These are phyloP conservation scores for Protaetia brevitarsis DNA, from an alignment of 1,140 invertebrate species.

Conservation along the genomic window DNA sequence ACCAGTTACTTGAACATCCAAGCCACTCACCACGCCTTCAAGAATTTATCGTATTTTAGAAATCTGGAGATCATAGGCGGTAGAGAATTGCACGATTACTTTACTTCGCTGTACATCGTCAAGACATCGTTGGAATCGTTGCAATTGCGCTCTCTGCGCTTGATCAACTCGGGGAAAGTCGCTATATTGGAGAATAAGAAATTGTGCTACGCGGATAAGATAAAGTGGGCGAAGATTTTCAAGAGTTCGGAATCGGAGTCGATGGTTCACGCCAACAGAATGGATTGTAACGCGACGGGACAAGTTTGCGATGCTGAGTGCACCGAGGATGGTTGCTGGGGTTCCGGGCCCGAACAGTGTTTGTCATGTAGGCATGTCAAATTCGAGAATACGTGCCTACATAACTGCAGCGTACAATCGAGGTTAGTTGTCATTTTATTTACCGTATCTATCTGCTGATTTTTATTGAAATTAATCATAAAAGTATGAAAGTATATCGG, in stretches of 20 bases:
- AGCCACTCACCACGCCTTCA: constrained; percentile 80
- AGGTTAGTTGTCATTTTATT: constrained; percentile 54
- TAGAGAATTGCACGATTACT: constrained; percentile 78
- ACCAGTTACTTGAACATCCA: constrained; percentile 92
- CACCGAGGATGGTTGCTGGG: constrained; percentile 90
- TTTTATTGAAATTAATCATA: not conserved
- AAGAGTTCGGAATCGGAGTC: constrained; percentile 67
- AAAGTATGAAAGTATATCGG: too few species aligned
- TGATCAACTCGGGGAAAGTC: constrained; percentile 83
- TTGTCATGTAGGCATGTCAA: constrained; percentile 82
- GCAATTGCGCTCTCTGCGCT: constrained; percentile 78
- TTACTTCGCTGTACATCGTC: constrained; percentile 85
- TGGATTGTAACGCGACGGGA: constrained; percentile 68
- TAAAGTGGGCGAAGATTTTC: constrained; percentile 81
- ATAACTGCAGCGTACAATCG: constrained; percentile 66
- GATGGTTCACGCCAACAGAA: constrained; percentile 63
- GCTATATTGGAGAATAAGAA: constrained; percentile 86
- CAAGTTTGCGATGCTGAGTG: constrained; percentile 87
- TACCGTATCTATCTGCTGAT: not conserved
- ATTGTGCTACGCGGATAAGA: constrained; percentile 83
- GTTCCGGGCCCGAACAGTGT: constrained; percentile 84
- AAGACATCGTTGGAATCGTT: constrained; percentile 84
- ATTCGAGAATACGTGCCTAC: constrained; percentile 72
- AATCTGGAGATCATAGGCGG: constrained; percentile 93
- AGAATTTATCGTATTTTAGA: constrained; percentile 86